Evolutionary conservation across 2,888 invertebrate genomes (phyloP).

Genomic region (Aplocera efformata): DNA sequence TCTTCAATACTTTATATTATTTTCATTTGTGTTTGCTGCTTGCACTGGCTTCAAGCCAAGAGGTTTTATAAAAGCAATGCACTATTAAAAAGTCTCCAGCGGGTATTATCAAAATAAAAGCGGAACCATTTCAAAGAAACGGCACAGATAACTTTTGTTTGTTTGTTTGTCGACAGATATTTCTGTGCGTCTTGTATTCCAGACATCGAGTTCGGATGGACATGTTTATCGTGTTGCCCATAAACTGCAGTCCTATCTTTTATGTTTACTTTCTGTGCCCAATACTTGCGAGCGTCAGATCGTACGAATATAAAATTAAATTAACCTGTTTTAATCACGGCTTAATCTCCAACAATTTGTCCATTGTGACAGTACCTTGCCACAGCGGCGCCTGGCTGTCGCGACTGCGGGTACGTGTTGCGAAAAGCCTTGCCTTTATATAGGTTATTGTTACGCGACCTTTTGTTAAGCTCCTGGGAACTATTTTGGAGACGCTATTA

Average conservation of each 20-base stretch:
- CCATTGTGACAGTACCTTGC: conserved; percentile 21
- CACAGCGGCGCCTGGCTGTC: conserved; percentile 53
- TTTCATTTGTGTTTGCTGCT: conserved; percentile 32
- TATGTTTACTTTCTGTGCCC: conserved; percentile 48
- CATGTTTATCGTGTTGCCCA: conserved; percentile 65
- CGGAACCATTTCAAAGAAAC: conserved; percentile 29
- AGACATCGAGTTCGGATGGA: conserved; percentile 42
- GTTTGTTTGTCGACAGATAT: conserved; percentile 61
- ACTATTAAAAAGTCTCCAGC: conserved; percentile 22
- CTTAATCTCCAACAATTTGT: conserved; percentile 25
- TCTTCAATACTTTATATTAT: too few relatives aligned
- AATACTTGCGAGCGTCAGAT: conserved; percentile 23
- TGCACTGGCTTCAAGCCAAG: conserved; percentile 47
- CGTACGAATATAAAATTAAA: conserved; percentile 19
- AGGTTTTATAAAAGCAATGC: conserved; percentile 28
- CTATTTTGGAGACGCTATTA: conserved; percentile 43
- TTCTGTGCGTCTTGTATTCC: conserved; percentile 59
- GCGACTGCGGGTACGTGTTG: conserved; percentile 44
- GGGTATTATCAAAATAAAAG: conserved; percentile 23
- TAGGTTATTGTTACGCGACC: conserved; percentile 67
- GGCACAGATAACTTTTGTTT: conserved; percentile 43
- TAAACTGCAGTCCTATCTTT: conserved; percentile 51
- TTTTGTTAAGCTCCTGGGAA: conserved; percentile 55
- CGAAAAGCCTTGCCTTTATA: conserved; percentile 51
- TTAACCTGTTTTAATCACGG: conserved; percentile 13